Base-by-base conservation (phyloP, 2,113 vertebrate genomes). In the Prinia subflava region DNA sequence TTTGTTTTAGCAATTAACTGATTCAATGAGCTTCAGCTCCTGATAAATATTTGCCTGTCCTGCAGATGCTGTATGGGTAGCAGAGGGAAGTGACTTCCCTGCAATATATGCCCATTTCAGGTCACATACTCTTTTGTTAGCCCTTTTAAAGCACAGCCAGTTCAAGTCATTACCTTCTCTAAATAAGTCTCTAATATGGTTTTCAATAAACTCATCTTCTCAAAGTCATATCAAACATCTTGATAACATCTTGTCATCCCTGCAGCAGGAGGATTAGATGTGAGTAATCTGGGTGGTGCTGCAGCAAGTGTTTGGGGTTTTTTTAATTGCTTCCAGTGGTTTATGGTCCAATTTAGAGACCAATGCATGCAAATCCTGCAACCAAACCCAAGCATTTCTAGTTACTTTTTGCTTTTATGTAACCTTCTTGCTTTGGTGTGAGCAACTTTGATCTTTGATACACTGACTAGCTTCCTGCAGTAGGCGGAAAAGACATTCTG, bases 361-460 rank as follows among this genome's bases (percentile, higher is more conserved):
- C 23, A 68, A 15, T 33, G 19, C 4, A 2, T 65, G 50, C 44
- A 63, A 53, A 15, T 17, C 63, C 69, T 44, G 10, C 55, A 64
- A 69, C 68, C 56, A 89, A 50, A 91, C 19, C 25, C 19, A 9
- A 83, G 53, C 42, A 60, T 57, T n/a, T 39, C 30, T 49, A 60
- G 71, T 78, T 92, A 78, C 41, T 83, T 90, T 88, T 67, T 71
- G 80, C 53, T 68, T 63, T 42, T 53, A 19, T 23, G 46, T 56
- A 88, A 64, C 37, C 31, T 90, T 86, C 67, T 76, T 92, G 64
- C 2, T 20, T 64, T 88, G 68, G 64, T 68, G 65, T 49, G 47
- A 93, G 64, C 82, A 59, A 35, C 82, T 94, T 77, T 88, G 89
- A 95, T 97, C 92, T 89, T 65, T 85, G 76, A 94, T 93, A 92